phyloP scores from a whole-genome alignment of 1,140 invertebrate species.

The Laupala kohalensis region DNA sequence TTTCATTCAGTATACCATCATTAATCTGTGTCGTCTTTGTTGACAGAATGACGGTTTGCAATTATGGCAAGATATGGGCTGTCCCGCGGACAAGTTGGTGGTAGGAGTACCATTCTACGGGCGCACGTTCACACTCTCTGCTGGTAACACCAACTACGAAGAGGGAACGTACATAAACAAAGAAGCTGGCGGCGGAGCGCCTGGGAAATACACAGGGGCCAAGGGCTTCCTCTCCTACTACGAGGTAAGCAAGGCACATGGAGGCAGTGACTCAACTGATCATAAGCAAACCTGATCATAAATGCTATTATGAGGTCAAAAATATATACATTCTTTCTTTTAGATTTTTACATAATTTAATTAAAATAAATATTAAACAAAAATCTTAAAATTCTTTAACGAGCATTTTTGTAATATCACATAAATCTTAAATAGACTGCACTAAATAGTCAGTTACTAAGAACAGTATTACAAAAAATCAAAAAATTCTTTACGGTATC shows the following conservation, averaged over 20 bases:
- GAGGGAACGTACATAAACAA: constrained; percentile 76
- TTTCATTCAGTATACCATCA: no score
- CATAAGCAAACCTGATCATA: neutral
- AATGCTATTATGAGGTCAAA: neutral
- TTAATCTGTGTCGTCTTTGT: no score
- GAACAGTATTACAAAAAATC: no score
- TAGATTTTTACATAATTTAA: neutral
- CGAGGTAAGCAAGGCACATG: neutral
- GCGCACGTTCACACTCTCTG: constrained; percentile 61
- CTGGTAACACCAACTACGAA: constrained; percentile 66
- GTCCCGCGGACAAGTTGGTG: constrained; percentile 72
- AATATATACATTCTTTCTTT: neutral
- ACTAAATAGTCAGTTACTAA: no score
- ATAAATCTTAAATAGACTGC: no score
- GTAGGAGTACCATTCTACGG: constrained; percentile 81
- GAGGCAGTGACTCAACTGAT: neutral
- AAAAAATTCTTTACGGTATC: no score
- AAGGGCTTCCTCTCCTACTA: constrained; percentile 80
- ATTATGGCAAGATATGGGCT: constrained; percentile 76
- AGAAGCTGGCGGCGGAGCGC: constrained; percentile 68
- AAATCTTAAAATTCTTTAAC: no score
- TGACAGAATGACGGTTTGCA: constrained; percentile 66
- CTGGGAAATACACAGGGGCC: constrained; percentile 72
- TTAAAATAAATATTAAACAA: no score
- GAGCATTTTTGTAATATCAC: no score